Conservation (phyloP, 2,888 invertebrate species). For the Entomobrya multifasciata region DNA sequence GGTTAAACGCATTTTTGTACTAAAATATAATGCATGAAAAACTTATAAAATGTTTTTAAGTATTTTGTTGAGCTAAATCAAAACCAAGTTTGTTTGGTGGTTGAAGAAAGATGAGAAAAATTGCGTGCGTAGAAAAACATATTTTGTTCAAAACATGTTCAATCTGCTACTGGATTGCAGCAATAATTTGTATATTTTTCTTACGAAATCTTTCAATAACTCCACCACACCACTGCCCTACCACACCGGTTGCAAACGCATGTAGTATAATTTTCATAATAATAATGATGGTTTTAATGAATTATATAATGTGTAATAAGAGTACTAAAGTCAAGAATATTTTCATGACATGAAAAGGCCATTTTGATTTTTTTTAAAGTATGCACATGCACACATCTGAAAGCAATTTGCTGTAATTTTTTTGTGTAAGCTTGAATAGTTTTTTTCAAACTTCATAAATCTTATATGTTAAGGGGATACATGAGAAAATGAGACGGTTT, state of each 20-base stretch:
- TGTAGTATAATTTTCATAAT: not conserved
- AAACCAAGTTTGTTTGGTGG: slow-evolving; percentile 9
- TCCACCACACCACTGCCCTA: not conserved
- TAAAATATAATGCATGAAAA: no score
- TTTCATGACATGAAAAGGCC: not conserved
- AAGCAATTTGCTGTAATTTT: slow-evolving; percentile 11
- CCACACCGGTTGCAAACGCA: not conserved
- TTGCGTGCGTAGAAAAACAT: slow-evolving; percentile 22
- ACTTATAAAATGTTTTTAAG: not conserved
- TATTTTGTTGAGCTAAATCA: slow-evolving; percentile 18
- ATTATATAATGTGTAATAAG: not conserved
- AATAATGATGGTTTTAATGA: no score
- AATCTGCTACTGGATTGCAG: slow-evolving; percentile 34
- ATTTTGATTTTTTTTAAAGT: no score
- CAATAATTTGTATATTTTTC: not conserved
- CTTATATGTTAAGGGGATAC: not conserved
- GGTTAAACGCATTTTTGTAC: not conserved
- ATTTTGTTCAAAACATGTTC: not conserved
- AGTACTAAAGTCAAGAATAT: not conserved
- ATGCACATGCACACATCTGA: no score
- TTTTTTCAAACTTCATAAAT: slow-evolving; percentile 7
- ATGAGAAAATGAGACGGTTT: not conserved
- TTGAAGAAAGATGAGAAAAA: not conserved
- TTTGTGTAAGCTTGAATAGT: slow-evolving; percentile 47
- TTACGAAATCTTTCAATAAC: slow-evolving; percentile 46